Evolutionary conservation across 2,888 invertebrate species (phyloP).

Genomic region (Trachelus stipa): DNA sequence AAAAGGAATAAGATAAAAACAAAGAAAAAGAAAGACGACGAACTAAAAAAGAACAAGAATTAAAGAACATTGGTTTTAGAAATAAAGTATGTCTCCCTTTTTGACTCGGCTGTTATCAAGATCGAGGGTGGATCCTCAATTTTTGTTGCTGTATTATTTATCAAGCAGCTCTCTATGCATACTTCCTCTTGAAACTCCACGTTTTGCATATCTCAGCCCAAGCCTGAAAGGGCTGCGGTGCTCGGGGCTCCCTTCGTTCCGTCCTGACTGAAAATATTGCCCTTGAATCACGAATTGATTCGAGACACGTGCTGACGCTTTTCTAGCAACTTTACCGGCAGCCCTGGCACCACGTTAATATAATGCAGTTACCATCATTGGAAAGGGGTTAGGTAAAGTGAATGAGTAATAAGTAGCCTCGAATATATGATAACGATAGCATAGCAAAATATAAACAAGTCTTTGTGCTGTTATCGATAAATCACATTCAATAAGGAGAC

Average conservation of each 20-base stretch:
- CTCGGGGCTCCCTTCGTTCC: constrained; percentile 17
- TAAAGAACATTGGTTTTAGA: background rate
- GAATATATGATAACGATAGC: background rate
- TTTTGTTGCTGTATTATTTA: constrained; percentile 26
- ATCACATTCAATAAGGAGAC: background rate
- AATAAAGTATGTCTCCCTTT: constrained; percentile 4
- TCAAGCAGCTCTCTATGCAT: constrained; percentile 18
- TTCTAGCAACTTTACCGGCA: constrained; percentile 11
- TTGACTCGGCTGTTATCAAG: background rate
- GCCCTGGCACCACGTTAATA: constrained; percentile 15
- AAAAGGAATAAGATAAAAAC: background rate
- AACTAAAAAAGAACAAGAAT: background rate
- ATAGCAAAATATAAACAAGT: background rate
- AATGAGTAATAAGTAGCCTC: background rate
- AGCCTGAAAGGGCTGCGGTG: constrained; percentile 20
- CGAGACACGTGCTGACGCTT: constrained; percentile 16
- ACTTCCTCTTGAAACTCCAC: constrained; percentile 18
- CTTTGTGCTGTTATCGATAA: background rate
- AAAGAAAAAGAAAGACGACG: background rate
- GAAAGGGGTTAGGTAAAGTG: background rate
- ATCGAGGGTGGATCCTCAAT: background rate
- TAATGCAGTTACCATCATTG: constrained; percentile 16
- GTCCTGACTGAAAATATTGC: constrained; percentile 16
- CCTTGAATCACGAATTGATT: constrained; percentile 31
- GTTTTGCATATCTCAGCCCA: constrained; percentile 27